These are phyloP conservation scores for Podabrus alpinus DNA, from an alignment of 2,888 invertebrate species.

Conservation along the genomic window DNA sequence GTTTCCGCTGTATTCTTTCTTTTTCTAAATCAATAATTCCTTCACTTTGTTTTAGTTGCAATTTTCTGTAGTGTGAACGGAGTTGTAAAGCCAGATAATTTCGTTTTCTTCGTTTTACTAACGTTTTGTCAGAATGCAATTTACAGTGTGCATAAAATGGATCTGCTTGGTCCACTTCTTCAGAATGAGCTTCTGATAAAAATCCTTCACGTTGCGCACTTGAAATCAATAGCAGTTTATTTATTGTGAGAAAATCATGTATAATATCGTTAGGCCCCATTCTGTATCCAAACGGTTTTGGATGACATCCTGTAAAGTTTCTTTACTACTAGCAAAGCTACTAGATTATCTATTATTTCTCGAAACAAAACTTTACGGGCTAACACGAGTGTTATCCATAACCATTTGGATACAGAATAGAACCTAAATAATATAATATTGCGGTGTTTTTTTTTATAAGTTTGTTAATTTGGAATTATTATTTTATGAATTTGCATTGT, in stretches of 20 bases:
- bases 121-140: slow-evolving; percentile 89
- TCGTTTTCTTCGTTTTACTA: slow-evolving; percentile 76
- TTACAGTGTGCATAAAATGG: slow-evolving; percentile 97
- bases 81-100: slow-evolving; percentile 88
- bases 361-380: no score
- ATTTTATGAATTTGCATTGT: no score
- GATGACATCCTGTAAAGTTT: no score
- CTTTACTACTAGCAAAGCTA: no score
- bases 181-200: slow-evolving; percentile 88
- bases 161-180: slow-evolving; percentile 90
- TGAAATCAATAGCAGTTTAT: slow-evolving; percentile 31
- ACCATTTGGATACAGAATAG: no score
- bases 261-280: no score
- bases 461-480: no score
- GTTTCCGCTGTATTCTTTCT: slow-evolving; percentile 75
- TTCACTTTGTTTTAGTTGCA: slow-evolving; percentile 64
- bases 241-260: neutral
- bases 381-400: no score
- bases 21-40: slow-evolving; percentile 71
- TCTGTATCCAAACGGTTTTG: no score
- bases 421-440: no score
- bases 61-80: slow-evolving; percentile 70
- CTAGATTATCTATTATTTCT: no score
- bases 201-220: slow-evolving; percentile 94
- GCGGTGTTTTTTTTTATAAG: no score